Evolutionary conservation across 2,113 vertebrate genomes (phyloP), one percentile per base, ranked within the genome.

Genomic region (Corythornis madagascariensis): DNA sequence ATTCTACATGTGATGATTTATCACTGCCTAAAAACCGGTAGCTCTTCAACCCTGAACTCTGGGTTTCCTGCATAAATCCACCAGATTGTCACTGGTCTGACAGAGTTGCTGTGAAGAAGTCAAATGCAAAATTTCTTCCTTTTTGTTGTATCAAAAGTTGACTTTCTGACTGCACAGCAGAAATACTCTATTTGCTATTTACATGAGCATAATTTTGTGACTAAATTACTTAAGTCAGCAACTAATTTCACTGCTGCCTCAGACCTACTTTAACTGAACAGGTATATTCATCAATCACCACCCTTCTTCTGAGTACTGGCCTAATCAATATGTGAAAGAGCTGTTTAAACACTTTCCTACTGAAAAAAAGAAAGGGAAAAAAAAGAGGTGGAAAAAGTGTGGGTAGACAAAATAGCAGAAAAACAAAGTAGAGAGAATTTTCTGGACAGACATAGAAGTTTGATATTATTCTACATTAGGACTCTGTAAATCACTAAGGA

Each of bases 161-260:
- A 6, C 66, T 94, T 96, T 89, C 83, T 96, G 91, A 80, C 66
- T 92, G 92, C 81, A 35, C 91, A 92, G 91, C 95, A 94, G 84
- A 96, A 95, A 90, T 57, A 85, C 13, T 53, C 35, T 84, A 3
- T 89, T 93, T 82, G 70, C 89, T 92, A 82, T 92, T 94, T 92
- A 47, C 74, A 73, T 12, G 86, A 89, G 89, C 92, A 89, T 95
- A 87, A 93, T 94, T 93, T 92, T 92, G 83, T 70, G 55, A 73
- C 74, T 90, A 83, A 85, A 90, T 93, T 67, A 94, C 94, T 91
- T 19, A 93, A 94, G 89, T 96, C 94, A 96, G 95, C 96, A 96
- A 77, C 91, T 89, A 71, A 93, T 95, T 94, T 93, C 60, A 24
- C 21, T 94, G 84, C 91, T 92, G 72, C 85, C 64, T 92, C 60